Percentiles rank a stretch among this genome's conserved stretches.
These are phyloP conservation scores for Peromyscus californicus DNA, from an alignment of 2,113 vertebrate genomes.

Conservation along the genomic window DNA sequence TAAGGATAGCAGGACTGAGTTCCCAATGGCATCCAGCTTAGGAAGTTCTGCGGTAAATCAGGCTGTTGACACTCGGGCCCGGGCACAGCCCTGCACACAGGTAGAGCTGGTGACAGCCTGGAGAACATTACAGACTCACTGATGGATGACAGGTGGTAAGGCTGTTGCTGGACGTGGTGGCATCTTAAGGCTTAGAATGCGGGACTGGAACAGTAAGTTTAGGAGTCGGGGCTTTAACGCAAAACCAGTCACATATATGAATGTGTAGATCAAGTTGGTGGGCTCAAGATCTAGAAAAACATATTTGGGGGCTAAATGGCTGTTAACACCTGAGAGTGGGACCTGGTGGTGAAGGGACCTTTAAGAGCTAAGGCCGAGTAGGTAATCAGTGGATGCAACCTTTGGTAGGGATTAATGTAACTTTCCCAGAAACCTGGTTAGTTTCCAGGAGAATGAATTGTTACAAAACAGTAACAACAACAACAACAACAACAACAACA, in stretches of 20 bases:
- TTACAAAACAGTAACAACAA: not conserved
- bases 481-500: not conserved
- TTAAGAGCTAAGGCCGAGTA: not conserved
- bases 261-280: not conserved
- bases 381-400: too few species aligned
- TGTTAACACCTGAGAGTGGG: not conserved
- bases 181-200: slow-evolving; percentile 17
- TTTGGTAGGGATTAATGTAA: not conserved
- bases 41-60: slow-evolving; percentile 35
- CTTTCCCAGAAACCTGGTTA: not conserved
- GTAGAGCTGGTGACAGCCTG: not conserved
- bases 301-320: not conserved
- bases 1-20: slow-evolving; percentile 49
- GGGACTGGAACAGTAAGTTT: not conserved
- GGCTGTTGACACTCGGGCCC: not conserved
- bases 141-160: not conserved
- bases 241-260: not conserved
- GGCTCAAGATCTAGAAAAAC: not conserved
- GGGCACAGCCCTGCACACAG: not conserved
- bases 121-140: not conserved
- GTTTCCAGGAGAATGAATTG: not conserved
- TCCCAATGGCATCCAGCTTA: not conserved
- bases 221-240: not conserved
- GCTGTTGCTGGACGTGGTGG: not conserved
- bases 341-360: not conserved